These are phyloP conservation scores for Caenorhabditis macrosperma DNA, from an alignment of 2,888 invertebrate genomes.

Conservation along the genomic window DNA sequence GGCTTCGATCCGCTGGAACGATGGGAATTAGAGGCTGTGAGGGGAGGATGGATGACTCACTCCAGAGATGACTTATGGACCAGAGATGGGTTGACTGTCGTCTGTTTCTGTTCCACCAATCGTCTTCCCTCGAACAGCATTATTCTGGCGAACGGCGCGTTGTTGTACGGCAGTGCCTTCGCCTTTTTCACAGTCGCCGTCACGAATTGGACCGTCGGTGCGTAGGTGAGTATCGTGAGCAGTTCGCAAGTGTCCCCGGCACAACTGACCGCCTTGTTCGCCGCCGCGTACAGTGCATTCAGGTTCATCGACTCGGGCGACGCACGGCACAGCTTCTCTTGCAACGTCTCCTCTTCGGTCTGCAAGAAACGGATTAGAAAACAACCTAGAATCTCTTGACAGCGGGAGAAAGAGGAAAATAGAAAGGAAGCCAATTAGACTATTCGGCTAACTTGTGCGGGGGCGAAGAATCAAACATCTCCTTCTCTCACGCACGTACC, in stretches of 20 bases:
- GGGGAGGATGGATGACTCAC: slow-evolving; percentile 39
- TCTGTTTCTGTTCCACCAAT: slow-evolving; percentile 76
- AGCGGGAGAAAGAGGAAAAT: no score
- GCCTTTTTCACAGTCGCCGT: slow-evolving; percentile 79
- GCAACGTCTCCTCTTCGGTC: slow-evolving; percentile 70
- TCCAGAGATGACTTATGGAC: slow-evolving; percentile 64
- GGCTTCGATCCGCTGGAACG: slow-evolving; percentile 64
- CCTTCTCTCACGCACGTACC: slow-evolving; percentile 35
- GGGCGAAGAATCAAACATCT: background rate
- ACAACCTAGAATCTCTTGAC: no score
- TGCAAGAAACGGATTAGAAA: no score
- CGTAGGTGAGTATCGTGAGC: slow-evolving; percentile 77
- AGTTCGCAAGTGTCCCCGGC: slow-evolving; percentile 66
- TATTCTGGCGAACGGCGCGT: slow-evolving; percentile 74
- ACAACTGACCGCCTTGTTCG: slow-evolving; percentile 62
- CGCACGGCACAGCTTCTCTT: slow-evolving; percentile 61
- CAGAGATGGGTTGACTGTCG: slow-evolving; percentile 71
- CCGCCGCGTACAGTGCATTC: slow-evolving; percentile 67
- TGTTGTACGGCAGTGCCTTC: slow-evolving; percentile 69
- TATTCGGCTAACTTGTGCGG: background rate
- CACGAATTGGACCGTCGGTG: slow-evolving; percentile 75
- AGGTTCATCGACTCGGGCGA: slow-evolving; percentile 67
- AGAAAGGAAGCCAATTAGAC: slow-evolving; percentile 13
- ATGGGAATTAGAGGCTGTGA: no score
- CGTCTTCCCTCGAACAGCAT: slow-evolving; percentile 76